A percentile compares a stretch with the other conserved stretches of the same genome.
phyloP scores from a whole-genome alignment of 2,113 vertebrate genomes.

The Antigone vipio region DNA sequence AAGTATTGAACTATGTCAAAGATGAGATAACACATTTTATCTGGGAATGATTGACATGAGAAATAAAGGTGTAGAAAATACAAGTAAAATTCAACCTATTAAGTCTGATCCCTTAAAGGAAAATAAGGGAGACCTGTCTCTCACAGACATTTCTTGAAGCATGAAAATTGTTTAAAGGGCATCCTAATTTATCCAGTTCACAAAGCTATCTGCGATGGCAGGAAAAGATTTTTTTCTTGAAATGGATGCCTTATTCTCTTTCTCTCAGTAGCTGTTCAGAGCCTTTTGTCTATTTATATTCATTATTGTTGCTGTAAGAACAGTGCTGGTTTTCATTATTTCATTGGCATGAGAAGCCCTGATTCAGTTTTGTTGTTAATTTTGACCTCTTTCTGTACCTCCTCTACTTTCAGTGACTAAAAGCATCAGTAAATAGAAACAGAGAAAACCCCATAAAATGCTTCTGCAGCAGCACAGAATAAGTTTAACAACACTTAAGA shows the following conservation, averaged over 20 bases:
- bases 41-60: neutral
- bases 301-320: slow-evolving; percentile 69
- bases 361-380: slow-evolving; percentile 67
- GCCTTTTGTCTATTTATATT: slow-evolving; percentile 71
- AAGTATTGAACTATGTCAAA: neutral
- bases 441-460: slow-evolving; percentile 19
- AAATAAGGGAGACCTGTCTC: slow-evolving; percentile 30
- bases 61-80: neutral
- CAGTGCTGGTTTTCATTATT: slow-evolving; percentile 72
- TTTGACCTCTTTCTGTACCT: slow-evolving; percentile 55
- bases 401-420: slow-evolving; percentile 27
- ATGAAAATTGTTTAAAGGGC: slow-evolving; percentile 60
- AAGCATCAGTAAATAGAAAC: slow-evolving; percentile 43
- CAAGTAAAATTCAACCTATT: slow-evolving; percentile 19
- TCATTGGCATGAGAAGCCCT: slow-evolving; percentile 64
- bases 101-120: slow-evolving; percentile 31
- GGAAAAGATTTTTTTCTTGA: slow-evolving; percentile 70
- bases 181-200: slow-evolving; percentile 60
- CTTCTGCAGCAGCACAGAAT: slow-evolving; percentile 6
- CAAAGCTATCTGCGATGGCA: slow-evolving; percentile 67
- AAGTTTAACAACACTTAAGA: neutral
- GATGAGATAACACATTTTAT: neutral
- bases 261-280: slow-evolving; percentile 59
- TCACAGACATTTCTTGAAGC: slow-evolving; percentile 39
- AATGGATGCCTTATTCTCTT: slow-evolving; percentile 64